phyloP scores from a whole-genome alignment of 2,888 invertebrate genomes.

The Polydrusus cervinus region DNA sequence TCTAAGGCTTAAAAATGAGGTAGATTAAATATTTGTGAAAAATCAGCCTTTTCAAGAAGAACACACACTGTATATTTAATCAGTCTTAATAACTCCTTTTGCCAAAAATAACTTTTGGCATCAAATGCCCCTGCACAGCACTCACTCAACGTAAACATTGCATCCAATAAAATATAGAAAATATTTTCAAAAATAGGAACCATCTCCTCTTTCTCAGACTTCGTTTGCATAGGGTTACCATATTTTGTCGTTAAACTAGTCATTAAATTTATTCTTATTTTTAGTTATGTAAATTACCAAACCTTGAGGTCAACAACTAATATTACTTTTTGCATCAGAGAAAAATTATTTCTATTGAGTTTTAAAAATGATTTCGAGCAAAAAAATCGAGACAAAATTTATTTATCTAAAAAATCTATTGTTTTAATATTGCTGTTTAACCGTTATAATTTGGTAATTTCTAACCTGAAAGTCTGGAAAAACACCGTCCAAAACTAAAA shows the following conservation, averaged over 20 bases:
- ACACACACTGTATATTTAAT: conserved; percentile 14
- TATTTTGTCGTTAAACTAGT: neutral
- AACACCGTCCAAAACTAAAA: neutral
- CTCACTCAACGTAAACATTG: conserved; percentile 5
- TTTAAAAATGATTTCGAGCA: no score
- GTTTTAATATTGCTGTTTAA: no score
- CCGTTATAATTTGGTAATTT: conserved; percentile 1
- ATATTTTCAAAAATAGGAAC: conserved; percentile 19
- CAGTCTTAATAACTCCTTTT: conserved; percentile 30
- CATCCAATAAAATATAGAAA: conserved; percentile 17
- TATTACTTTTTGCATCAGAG: no score
- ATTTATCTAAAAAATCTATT: no score
- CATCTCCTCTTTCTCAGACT: conserved; percentile 3
- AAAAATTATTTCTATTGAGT: no score
- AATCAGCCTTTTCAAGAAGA: conserved; percentile 27
- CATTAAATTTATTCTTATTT: no score
- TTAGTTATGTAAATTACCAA: no score
- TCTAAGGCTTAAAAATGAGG: neutral
- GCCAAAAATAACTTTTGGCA: conserved; percentile 26
- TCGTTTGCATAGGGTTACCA: conserved; percentile 12
- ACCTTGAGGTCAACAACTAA: neutral
- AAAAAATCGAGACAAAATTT: no score
- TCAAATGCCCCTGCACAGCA: conserved; percentile 26
- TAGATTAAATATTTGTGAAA: conserved; percentile 12
- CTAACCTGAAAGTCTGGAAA: neutral